Base-by-base conservation (phyloP, 1,140 invertebrate genomes). In the Micrasema minimum region DNA sequence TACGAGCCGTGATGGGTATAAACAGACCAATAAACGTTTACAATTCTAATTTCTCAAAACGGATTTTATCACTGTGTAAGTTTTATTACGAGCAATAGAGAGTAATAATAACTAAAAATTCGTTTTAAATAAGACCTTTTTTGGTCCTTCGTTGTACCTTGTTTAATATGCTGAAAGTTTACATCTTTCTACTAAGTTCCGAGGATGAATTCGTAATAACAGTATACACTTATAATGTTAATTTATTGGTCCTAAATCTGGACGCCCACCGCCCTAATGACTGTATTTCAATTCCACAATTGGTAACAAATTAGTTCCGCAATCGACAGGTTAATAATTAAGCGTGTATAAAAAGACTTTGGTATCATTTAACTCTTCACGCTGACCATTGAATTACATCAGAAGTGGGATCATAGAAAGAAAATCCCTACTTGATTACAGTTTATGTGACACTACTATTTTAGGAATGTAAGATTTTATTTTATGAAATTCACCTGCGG, bases 241-340 rank as follows among this genome's bases (percentile, higher is more conserved):
- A 48, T 48, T 22, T 20, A 22, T 22, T 7, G 16, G 16, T 48
- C 2, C 16, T 48, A 11, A 48, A 18, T 20, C 9, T 20, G 18
- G 18, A 41, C 14, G 26, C 37, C 35, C n/a, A 7, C 35, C 35
- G 10, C 14, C 11, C 16, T 59, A 59, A 59, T 22, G 37, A 41
- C 7, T 22, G 11, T 23, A 12, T 16, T 12, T 35, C 55, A 59
- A 35, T 23, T 9, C 18, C 16, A 5, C 12, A 41, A 41, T 59
- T 41, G 55, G 14, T 16, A 41, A 20, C 55, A 38, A 59, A 59
- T 59, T 23, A 41, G 14, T 43, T 43, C 35, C 55, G 37, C 4
- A 31, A 22, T 51, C 16, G 35, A 59, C 55, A 22, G 20, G 16
- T n/a, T 22, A 43, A 59, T 59, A 59, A 38, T 59, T 59, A 16